phyloP scores from a whole-genome alignment of 2,113 vertebrate species.

The Semnornis frantzii region DNA sequence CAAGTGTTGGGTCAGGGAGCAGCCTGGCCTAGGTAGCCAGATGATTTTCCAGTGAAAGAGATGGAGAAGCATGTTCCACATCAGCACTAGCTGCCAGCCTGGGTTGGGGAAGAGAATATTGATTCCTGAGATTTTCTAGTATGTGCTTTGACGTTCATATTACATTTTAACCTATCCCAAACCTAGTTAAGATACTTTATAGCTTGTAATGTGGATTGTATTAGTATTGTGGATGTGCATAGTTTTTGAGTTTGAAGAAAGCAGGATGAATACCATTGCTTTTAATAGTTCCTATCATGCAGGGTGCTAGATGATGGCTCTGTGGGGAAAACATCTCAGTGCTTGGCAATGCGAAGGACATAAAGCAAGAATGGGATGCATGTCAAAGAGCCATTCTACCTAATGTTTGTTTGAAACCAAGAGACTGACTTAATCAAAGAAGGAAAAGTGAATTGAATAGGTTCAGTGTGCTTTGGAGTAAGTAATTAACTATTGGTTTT shows the following conservation, averaged over 20 bases:
- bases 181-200: neutral
- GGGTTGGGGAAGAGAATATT: neutral
- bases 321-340: neutral
- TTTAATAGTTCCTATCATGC: neutral
- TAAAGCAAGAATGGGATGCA: neutral
- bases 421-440: constrained; percentile 45
- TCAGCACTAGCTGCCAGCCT: neutral
- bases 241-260: neutral
- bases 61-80: accelerated
- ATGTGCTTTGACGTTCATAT: neutral
- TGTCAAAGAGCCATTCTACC: constrained; percentile 2
- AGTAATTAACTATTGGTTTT: constrained; percentile 66
- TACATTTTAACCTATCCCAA: neutral
- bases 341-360: neutral
- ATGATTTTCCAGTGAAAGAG: accelerated
- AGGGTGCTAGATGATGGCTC: neutral
- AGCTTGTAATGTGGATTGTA: accelerated
- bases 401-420: constrained; percentile 36
- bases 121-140: neutral
- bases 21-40: neutral
- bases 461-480: neutral
- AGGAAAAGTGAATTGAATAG: constrained; percentile 44
- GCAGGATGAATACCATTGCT: constrained; percentile 12
- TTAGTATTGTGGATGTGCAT: too few species aligned
- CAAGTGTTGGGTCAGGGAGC: neutral